phyloP scores from a whole-genome alignment of 2,113 vertebrate species.

The Myotis yumanensis region DNA sequence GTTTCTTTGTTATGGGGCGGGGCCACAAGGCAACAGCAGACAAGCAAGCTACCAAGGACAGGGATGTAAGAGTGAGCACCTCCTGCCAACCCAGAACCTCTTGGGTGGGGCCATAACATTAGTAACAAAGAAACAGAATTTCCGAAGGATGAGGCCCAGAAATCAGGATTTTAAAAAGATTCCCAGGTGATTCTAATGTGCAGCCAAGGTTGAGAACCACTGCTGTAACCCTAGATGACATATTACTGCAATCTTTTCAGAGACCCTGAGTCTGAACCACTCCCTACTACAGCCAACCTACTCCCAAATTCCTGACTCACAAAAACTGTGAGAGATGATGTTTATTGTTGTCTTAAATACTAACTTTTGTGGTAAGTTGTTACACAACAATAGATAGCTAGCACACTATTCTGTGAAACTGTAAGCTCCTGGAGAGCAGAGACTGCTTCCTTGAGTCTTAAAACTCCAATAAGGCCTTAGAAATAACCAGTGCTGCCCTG shows the following conservation, averaged over 20 bases:
- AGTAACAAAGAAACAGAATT: no score
- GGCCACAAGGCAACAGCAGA: no score
- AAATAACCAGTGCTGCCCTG: not conserved
- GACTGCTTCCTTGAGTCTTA: not conserved
- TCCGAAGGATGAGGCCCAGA: no score
- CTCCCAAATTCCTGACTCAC: conserved; percentile 14
- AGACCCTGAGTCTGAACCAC: not conserved
- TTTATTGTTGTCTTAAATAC: conserved; percentile 7
- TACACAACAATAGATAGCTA: not conserved
- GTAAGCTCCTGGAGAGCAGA: not conserved
- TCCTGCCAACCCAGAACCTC: no score
- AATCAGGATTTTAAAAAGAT: no score
- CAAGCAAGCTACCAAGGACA: no score
- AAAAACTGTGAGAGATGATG: not conserved
- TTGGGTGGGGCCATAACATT: no score
- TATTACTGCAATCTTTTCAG: not conserved
- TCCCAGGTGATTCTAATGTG: no score
- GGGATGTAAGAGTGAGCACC: no score
- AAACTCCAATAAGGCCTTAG: not conserved
- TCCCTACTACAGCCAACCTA: not conserved
- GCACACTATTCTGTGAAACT: not conserved
- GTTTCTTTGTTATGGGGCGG: no score
- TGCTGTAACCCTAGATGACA: not conserved
- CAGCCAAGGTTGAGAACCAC: no score
- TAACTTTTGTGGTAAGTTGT: conserved; percentile 8